These are phyloP conservation scores for Cyphomyrus discorhynchus DNA, from an alignment of 2,113 vertebrate species.

Conservation along the genomic window DNA sequence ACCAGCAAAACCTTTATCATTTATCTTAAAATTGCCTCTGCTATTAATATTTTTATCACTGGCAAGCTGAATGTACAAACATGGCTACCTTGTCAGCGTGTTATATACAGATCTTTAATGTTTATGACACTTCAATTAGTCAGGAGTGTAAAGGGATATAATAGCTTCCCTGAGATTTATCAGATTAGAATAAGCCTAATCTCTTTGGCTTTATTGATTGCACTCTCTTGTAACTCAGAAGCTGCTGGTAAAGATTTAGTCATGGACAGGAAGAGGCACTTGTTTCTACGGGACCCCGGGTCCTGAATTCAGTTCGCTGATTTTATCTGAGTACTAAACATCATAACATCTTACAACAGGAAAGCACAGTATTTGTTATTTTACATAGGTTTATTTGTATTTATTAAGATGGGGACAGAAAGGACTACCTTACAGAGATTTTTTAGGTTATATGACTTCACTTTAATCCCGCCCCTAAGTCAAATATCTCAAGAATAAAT, in stretches of 20 bases:
- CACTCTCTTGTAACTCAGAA: slow-evolving; percentile 44
- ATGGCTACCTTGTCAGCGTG: slow-evolving; percentile 31
- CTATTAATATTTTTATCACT: slow-evolving; percentile 36
- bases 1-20: slow-evolving; percentile 35
- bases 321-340: slow-evolving; percentile 39
- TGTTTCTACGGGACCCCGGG: slow-evolving; percentile 40
- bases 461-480: neutral
- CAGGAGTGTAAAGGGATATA: slow-evolving; percentile 53
- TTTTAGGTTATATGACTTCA: neutral
- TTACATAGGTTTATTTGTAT: neutral
- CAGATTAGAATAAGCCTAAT: slow-evolving; percentile 63
- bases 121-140: slow-evolving; percentile 51
- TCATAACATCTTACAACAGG: neutral
- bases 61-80: slow-evolving; percentile 20
- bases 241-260: slow-evolving; percentile 43
- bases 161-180: slow-evolving; percentile 53
- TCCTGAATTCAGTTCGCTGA: slow-evolving; percentile 38
- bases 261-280: slow-evolving; percentile 47
- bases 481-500: neutral
- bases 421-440: neutral
- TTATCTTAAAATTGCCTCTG: slow-evolving; percentile 32
- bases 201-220: slow-evolving; percentile 58
- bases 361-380: neutral
- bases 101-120: slow-evolving; percentile 39
- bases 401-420: neutral